phyloP scores from a whole-genome alignment of 2,888 invertebrate species.

The Melanargia galathea region DNA sequence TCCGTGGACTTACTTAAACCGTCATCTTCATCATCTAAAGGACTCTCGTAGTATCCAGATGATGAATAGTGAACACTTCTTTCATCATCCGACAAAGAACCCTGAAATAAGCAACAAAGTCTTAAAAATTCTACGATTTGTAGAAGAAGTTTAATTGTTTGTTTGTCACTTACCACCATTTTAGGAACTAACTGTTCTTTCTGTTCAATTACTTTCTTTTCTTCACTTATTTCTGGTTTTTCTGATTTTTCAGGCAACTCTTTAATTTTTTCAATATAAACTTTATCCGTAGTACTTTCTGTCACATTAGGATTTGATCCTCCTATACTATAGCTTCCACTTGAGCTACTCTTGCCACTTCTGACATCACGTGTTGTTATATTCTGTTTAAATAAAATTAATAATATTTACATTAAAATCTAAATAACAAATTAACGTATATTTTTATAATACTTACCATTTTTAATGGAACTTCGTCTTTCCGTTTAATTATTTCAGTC shows the following conservation, averaged over 20 bases:
- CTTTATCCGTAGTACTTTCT: constrained; percentile 59
- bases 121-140: background rate
- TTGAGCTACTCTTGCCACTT: constrained; percentile 78
- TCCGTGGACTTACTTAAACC: constrained; percentile 67
- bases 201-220: constrained; percentile 52
- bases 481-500: constrained; percentile 71
- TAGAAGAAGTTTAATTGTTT: background rate
- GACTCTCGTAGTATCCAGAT: constrained; percentile 89
- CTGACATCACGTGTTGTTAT: constrained; percentile 56
- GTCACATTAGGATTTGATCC: constrained; percentile 75
- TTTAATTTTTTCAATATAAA: constrained; percentile 57
- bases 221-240: constrained; percentile 45
- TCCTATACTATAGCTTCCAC: constrained; percentile 78
- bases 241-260: constrained; percentile 56
- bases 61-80: constrained; percentile 87
- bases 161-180: constrained; percentile 57
- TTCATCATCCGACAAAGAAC: constrained; percentile 86
- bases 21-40: constrained; percentile 85
- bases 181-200: constrained; percentile 71
- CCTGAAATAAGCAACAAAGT: constrained; percentile 53
- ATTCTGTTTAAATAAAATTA: constrained; percentile 43
- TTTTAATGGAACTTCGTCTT: constrained; percentile 62
- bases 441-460: constrained; percentile 46
- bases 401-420: background rate
- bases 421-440: too few species aligned